These are phyloP conservation scores for Galerucella nymphaeae DNA, from an alignment of 2,888 invertebrate species.

Conservation along the genomic window DNA sequence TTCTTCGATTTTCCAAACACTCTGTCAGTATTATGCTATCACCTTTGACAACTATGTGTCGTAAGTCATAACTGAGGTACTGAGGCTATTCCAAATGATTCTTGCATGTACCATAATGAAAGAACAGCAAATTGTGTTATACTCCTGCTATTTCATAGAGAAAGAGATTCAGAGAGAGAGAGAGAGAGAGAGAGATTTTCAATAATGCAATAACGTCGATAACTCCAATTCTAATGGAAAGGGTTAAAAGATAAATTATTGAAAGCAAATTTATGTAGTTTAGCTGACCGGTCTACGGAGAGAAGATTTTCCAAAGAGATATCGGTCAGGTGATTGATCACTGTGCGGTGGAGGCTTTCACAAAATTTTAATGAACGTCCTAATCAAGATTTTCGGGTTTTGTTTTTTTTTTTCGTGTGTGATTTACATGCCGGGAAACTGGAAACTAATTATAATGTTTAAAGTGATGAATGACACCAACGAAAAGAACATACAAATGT, in stretches of 20 bases:
- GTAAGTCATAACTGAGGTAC: too few species aligned
- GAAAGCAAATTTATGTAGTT: constrained; percentile 1
- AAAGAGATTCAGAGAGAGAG: too few species aligned
- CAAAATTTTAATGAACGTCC: constrained; percentile 24
- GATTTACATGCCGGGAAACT: constrained; percentile 14
- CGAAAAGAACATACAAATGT: neutral
- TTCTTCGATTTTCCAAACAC: too few species aligned
- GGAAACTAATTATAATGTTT: constrained; percentile 7
- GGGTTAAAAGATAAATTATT: constrained; percentile 2
- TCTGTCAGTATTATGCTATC: too few species aligned
- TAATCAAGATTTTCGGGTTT: constrained; percentile 21
- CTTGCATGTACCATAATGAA: constrained; percentile 9
- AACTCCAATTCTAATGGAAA: neutral
- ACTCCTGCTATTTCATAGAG: too few species aligned
- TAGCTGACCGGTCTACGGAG: neutral
- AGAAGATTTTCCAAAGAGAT: constrained; percentile 7
- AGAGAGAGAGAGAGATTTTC: too few species aligned
- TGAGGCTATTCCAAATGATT: too few species aligned
- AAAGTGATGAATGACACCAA: constrained; percentile 10
- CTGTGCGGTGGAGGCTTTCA: constrained; percentile 3
- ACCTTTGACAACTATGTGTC: too few species aligned
- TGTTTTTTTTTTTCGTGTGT: constrained; percentile 4
- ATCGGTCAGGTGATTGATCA: constrained; percentile 22
- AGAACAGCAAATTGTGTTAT: too few species aligned
- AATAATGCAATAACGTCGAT: constrained; percentile 3